A percentile compares a stretch with the other conserved stretches of the same genome.
Conservation (phyloP, 30 jellyfish, hydroid and myxozoan genomes). For the Turritopsis rubra region DNA sequence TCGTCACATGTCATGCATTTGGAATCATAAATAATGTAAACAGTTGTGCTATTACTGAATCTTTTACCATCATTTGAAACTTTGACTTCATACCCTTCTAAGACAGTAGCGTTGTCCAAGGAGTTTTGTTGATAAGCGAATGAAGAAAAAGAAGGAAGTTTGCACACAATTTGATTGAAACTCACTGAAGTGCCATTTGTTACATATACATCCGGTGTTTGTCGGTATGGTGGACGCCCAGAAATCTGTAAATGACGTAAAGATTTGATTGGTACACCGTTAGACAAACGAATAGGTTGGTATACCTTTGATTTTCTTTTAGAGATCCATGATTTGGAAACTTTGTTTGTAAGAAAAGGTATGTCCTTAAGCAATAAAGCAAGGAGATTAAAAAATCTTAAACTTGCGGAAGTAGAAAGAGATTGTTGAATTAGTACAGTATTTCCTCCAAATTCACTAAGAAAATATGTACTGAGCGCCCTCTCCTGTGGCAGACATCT, state of each 20-base stretch:
- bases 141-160: not conserved
- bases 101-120: not conserved
- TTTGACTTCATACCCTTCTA: constrained; percentile 43
- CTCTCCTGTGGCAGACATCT: no score
- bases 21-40: constrained; percentile 44
- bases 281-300: not conserved
- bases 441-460: no score
- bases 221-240: not conserved
- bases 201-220: not conserved
- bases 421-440: no score
- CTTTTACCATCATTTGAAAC: constrained; percentile 47
- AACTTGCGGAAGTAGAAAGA: no score
- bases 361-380: no score
- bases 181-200: not conserved
- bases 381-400: no score
- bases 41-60: constrained; percentile 35
- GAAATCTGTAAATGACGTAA: not conserved
- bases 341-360: no score
- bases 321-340: no score
- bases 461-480: no score
- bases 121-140: not conserved
- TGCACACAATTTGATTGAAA: not conserved
- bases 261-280: not conserved
- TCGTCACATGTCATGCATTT: constrained; percentile 56
- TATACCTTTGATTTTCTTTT: no score